phyloP scores from a whole-genome alignment of 2,797 vertebrate species.

The Mycteria americana region DNA sequence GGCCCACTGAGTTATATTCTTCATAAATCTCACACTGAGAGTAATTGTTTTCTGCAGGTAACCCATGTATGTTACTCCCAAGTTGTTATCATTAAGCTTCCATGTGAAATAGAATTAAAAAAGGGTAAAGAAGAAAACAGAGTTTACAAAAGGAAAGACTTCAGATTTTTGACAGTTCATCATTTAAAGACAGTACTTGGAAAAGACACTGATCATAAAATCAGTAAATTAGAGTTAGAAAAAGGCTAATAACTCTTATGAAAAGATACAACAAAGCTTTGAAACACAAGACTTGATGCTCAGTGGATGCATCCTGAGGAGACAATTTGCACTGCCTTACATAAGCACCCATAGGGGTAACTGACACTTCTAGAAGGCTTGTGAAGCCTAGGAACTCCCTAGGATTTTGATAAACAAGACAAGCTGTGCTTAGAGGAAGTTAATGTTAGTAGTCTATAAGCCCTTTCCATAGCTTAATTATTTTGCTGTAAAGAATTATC shows the following conservation, averaged over 20 bases:
- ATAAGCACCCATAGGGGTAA: not conserved
- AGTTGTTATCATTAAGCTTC: not conserved
- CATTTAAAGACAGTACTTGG: not conserved
- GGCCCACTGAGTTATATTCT: not conserved
- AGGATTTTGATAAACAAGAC: not conserved
- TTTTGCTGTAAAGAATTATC: not conserved
- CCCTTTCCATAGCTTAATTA: not conserved
- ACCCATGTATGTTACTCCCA: not conserved
- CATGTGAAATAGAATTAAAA: not conserved
- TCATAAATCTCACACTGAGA: conserved; percentile 16
- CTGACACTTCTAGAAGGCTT: not conserved
- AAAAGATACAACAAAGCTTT: not conserved
- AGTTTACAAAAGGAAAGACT: not conserved
- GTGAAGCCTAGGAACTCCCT: not conserved
- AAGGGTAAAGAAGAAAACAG: not conserved
- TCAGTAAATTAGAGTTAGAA: not conserved
- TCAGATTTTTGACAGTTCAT: not conserved
- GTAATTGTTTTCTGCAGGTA: conserved; percentile 10
- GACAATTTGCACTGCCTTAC: not conserved
- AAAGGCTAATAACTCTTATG: not conserved
- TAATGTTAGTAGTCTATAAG: not conserved
- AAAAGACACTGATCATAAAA: not conserved
- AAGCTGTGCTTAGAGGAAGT: not conserved
- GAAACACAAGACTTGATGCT: not conserved
- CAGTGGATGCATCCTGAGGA: not conserved